Evolutionary conservation across 92 coral and sea anemone species (phyloP).

Genomic region (Anthopleura xanthogrammica): DNA sequence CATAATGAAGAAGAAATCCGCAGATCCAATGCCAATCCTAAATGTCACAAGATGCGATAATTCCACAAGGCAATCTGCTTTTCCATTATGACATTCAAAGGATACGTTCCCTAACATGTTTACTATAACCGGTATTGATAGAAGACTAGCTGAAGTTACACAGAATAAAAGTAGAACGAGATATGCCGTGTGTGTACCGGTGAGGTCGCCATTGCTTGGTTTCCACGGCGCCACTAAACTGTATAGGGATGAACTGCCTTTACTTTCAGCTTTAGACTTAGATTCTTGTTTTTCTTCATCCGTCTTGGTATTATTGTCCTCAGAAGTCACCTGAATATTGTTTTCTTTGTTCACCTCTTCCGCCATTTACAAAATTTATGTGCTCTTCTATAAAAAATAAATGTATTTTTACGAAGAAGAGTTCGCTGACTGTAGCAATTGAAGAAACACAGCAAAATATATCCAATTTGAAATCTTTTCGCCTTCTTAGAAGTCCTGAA

Average conservation of each 20-base stretch:
- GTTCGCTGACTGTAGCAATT: not conserved
- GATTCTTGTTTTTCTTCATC: not conserved
- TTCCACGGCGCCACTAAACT: constrained; percentile 55
- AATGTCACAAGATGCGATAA: constrained; percentile 43
- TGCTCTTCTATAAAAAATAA: not conserved
- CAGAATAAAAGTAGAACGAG: constrained; percentile 35
- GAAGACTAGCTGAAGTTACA: constrained; percentile 17
- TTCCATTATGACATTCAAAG: not conserved
- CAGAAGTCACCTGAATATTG: not conserved
- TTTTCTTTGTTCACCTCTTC: not conserved
- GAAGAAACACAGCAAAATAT: too few relatives aligned
- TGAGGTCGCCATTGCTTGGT: constrained; percentile 38
- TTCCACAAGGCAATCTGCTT: constrained; percentile 14
- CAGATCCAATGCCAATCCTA: constrained; percentile 45
- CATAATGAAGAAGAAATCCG: constrained; percentile 56
- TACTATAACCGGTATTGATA: constrained; percentile 36
- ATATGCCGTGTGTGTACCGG: constrained; percentile 50
- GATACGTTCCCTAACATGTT: constrained; percentile 13
- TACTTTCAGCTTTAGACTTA: not conserved
- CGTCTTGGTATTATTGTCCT: not conserved
- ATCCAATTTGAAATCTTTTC: too few relatives aligned
- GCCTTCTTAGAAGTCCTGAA: too few relatives aligned
- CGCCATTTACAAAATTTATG: not conserved
- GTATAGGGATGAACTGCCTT: constrained; percentile 29
- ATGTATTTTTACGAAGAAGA: not conserved